phyloP scores from a whole-genome alignment of 2,797 vertebrate genomes.

The Danio tinwini region DNA sequence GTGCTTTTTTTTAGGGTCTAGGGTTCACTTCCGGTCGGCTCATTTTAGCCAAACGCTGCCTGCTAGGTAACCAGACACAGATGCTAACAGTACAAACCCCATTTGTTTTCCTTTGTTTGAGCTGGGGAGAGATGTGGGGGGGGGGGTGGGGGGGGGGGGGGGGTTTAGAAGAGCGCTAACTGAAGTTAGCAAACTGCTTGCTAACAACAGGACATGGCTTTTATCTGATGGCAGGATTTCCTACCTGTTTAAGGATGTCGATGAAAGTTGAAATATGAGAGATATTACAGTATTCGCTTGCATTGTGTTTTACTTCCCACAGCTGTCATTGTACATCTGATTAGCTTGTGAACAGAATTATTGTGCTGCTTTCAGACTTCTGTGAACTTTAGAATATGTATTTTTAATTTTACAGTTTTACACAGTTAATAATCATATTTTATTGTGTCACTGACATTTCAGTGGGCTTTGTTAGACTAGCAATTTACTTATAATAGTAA shows the following conservation, averaged over 20 bases:
- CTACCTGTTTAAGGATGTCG: constrained; percentile 51
- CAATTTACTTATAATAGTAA: too few relatives aligned
- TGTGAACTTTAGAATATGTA: too few relatives aligned
- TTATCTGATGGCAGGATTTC: constrained; percentile 63
- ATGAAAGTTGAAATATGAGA: not conserved
- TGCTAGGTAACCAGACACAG: constrained; percentile 75
- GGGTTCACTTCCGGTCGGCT: constrained; percentile 53
- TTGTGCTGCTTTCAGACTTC: too few relatives aligned
- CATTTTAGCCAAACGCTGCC: constrained; percentile 58
- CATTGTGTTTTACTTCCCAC: not conserved
- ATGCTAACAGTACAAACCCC: constrained; percentile 74
- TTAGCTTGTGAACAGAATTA: not conserved
- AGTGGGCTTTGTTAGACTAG: too few relatives aligned
- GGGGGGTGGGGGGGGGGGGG: too few relatives aligned
- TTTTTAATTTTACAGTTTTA: not conserved
- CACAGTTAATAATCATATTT: not conserved
- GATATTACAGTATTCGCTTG: not conserved
- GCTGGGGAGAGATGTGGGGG: too few relatives aligned
- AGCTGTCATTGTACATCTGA: not conserved
- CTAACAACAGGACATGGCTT: constrained; percentile 26
- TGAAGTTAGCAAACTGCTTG: not conserved
- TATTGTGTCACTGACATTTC: too few relatives aligned
- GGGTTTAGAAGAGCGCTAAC: constrained; percentile 64
- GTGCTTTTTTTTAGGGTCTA: constrained; percentile 37
- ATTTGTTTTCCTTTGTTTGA: constrained; percentile 75